Evolutionary conservation across 2,113 vertebrate species (phyloP).

Genomic region (Melospiza melodia): DNA sequence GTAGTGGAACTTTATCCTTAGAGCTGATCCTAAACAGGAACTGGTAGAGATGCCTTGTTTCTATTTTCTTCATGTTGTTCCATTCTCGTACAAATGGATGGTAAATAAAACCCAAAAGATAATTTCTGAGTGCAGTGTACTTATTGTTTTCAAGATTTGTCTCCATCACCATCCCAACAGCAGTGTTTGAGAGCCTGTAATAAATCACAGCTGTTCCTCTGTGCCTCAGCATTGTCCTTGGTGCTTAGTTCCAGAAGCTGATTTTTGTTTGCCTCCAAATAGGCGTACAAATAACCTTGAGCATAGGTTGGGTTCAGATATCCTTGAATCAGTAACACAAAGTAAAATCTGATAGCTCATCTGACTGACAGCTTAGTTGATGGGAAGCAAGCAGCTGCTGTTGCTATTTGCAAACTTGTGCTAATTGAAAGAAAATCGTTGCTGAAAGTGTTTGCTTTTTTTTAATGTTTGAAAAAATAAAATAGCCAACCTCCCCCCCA

Average conservation of each 20-base stretch:
- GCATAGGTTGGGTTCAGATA: neutral
- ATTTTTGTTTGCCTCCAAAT: neutral
- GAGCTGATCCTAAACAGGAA: neutral
- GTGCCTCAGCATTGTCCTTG: neutral
- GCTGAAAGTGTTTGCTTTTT: neutral
- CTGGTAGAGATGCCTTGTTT: neutral
- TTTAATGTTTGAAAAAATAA: neutral
- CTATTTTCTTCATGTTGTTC: neutral
- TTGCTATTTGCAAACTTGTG: neutral
- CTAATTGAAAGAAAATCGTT: neutral
- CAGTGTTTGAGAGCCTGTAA: neutral
- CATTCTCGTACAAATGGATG: neutral
- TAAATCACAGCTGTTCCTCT: neutral
- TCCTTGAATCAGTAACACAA: neutral
- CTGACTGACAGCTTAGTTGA: neutral
- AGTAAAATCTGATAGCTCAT: neutral
- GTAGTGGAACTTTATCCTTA: neutral
- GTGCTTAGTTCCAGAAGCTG: neutral
- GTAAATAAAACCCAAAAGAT: neutral
- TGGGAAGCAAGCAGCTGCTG: neutral
- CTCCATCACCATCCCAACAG: neutral
- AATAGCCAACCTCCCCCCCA: neutral
- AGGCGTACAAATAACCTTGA: neutral
- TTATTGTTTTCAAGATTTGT: neutral
- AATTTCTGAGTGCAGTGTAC: neutral